Evolutionary conservation across 2,888 invertebrate genomes (phyloP), one percentile per base, ranked within the genome.

Genomic region (Hololepta plana): DNA sequence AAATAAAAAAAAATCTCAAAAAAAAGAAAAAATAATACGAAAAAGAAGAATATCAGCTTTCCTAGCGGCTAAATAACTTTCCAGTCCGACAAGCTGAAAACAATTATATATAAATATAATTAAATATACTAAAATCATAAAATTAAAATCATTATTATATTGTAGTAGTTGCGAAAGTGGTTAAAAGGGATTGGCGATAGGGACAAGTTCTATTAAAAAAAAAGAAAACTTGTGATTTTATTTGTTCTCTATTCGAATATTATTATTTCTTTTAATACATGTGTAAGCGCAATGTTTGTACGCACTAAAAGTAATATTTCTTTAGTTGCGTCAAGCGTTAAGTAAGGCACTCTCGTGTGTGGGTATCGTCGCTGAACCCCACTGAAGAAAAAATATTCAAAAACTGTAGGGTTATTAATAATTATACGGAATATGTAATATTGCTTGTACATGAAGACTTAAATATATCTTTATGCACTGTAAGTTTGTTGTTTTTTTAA

Each of bases 391-490:
- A 10, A 8, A 22, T n/a, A 24, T 14, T 9, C n/a, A n/a, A 15
- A 12, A 46, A 47, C 42, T 47, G 51, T 55, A 55, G 52, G 54
- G 47, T 53, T 52, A 52, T 48, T 48, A 52, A n/a, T 49, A 52
- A 52, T 48, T 51, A 53, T 53, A 55, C 60, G 62, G 64, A 66
- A 63, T 66, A 63, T 67, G 61, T 66, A 66, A 57, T 66, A 67
- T 67, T 67, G 70, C 71, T 71, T 71, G 69, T 70, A 71, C 66
- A 70, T 70, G 70, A 69, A 68, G 64, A 70, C 69, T 69, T 67
- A 66, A 70, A 68, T 68, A 67, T 70, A 70, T 70, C 70, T 69
- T 69, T 68, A 71, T 68, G 70, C 71, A 71, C 70, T 67, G 64
- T 64, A 46, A 10, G 19, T n/a, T 16, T n/a, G 12, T 16, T 20